Evolutionary conservation across 2,888 invertebrate species (phyloP).

Genomic region (Chrysodeixis includens): DNA sequence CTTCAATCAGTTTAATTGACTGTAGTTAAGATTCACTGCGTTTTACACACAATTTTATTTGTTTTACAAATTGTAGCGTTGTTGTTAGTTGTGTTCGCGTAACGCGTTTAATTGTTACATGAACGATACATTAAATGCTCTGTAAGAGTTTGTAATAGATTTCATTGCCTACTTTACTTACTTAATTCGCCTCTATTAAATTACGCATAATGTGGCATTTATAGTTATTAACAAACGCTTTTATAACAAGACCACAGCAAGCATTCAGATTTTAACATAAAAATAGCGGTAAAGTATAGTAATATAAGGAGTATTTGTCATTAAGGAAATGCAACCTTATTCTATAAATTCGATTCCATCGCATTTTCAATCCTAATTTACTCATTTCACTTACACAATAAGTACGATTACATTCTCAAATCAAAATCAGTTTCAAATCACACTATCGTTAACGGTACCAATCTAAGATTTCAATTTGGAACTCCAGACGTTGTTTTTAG

Average conservation of each 20-base stretch:
- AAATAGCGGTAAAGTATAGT: no score
- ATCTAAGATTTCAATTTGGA: constrained; percentile 46
- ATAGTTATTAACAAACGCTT: no score
- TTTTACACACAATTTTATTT: no score
- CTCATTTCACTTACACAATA: background rate
- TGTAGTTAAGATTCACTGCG: background rate
- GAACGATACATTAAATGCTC: background rate
- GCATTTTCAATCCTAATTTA: no score
- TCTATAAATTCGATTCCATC: no score
- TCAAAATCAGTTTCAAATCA: constrained; percentile 31
- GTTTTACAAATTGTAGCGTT: background rate
- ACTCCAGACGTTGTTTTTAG: constrained; percentile 41
- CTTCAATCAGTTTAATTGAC: constrained; percentile 36
- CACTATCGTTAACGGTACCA: constrained; percentile 32
- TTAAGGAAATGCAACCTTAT: no score
- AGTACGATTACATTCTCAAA: background rate
- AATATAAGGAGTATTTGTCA: no score
- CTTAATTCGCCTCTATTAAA: no score
- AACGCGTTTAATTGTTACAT: background rate
- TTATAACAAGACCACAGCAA: no score
- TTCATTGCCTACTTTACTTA: no score
- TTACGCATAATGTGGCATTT: no score
- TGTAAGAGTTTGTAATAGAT: background rate
- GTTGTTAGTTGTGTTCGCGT: background rate
- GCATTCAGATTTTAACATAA: no score